These are phyloP conservation scores for Pilophorus perplexus DNA, from an alignment of 2,888 invertebrate species.

Conservation along the genomic window DNA sequence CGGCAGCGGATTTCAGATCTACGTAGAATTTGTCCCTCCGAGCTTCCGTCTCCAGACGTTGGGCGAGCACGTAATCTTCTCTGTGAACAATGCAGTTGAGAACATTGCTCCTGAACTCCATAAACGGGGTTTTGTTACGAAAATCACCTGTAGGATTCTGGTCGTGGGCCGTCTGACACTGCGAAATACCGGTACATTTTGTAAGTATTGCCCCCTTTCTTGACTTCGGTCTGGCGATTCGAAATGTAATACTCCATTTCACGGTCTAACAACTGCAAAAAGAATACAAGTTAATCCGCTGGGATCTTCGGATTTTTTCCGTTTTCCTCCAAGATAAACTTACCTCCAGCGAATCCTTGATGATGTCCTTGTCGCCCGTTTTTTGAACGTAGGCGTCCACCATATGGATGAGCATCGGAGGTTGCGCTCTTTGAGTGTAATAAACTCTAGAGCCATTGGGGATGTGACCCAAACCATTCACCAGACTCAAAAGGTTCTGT, in stretches of 20 bases:
- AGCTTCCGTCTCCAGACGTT: slow-evolving; percentile 5
- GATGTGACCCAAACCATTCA: slow-evolving; percentile 66
- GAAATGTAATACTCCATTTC: slow-evolving; percentile 67
- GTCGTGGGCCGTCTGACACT: slow-evolving; percentile 64
- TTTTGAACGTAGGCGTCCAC: slow-evolving; percentile 64
- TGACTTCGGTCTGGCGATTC: slow-evolving; percentile 55
- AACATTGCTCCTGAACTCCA: too few relatives aligned
- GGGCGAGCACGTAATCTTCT: slow-evolving; percentile 35
- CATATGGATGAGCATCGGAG: slow-evolving; percentile 71
- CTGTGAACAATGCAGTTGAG: too few relatives aligned
- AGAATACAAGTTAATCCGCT: too few relatives aligned
- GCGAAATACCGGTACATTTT: slow-evolving; percentile 62
- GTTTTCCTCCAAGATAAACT: too few relatives aligned
- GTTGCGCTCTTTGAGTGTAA: slow-evolving; percentile 69
- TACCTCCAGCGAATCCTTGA: slow-evolving; percentile 9
- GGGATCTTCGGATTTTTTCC: not conserved
- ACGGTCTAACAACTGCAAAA: slow-evolving; percentile 55
- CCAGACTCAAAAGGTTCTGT: slow-evolving; percentile 68
- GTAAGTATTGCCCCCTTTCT: slow-evolving; percentile 56
- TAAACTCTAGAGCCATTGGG: slow-evolving; percentile 83
- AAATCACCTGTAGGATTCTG: slow-evolving; percentile 66
- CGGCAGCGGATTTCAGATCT: slow-evolving; percentile 74
- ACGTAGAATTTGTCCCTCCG: slow-evolving; percentile 54
- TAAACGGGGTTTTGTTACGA: too few relatives aligned
- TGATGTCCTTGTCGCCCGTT: slow-evolving; percentile 58